Base-by-base conservation (phyloP, 2,113 vertebrate species). In the Hassar affinis region DNA sequence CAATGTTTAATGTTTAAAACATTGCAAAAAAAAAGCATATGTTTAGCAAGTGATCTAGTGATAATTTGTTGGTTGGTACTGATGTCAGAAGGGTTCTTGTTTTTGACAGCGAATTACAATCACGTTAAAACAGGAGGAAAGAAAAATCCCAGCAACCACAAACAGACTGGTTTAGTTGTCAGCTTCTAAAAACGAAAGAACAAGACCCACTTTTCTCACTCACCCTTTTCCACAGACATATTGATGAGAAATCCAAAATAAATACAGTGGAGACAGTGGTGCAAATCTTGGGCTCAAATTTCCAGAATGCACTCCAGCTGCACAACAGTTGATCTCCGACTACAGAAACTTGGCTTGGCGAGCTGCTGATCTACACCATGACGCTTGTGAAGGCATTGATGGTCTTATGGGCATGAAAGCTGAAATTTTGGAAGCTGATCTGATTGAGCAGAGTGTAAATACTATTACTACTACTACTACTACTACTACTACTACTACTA, bases 301-400 rank as follows among this genome's bases (percentile, higher is more conserved):
- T 42, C 38, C 38, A 42, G 38, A 42, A 42, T 25, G 51, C 51
- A 52, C 4, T 52, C 2, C 89, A 91, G 91, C 90, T 56, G 22
- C 18, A 57, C 1, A 7, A 57, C 20, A 57, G 51, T 52, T 18
- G 38, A 42, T 42, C 6, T 42, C 38, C 38, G 2, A 52, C 51
- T 25, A 57, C 22, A 27, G 54, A n/a, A 10, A 47, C 45, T 47
- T 47, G 45, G 45, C 45, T 47, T 0, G 1, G 17, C 7, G 11
- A 68, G 18, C 25, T 42, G 25, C 18, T 1, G 1, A 69, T 12
- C 3, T 42, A 42, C 18, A 20, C 42, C 42, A 42, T 69, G 5
- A 69, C 0, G 20, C 22, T 35, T 7, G 0, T 20, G 64, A 68
- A 18, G 17, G 8, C 35, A 4, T 22, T 42, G 9, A 22, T 10